Conservation (phyloP, 1,140 invertebrate genomes). For the Cephus cinctus region DNA sequence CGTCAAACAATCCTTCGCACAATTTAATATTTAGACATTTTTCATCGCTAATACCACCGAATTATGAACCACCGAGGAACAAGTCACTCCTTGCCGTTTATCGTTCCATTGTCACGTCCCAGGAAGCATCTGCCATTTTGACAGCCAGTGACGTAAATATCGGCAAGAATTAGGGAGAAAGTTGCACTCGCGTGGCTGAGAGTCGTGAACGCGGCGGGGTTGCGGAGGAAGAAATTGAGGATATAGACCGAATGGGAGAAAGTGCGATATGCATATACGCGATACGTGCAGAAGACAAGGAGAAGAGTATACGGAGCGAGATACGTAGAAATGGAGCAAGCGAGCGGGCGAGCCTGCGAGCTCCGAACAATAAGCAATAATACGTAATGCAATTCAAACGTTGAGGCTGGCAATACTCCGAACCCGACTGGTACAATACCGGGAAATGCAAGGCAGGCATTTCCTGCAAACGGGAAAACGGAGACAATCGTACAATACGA, state of each 20-base stretch:
- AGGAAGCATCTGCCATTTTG: background rate
- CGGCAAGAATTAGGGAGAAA: slow-evolving; percentile 18
- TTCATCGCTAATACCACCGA: too few relatives aligned
- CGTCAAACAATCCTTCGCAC: too few relatives aligned
- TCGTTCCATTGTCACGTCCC: too few relatives aligned
- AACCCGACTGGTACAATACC: slow-evolving; percentile 37
- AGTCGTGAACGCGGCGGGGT: too few relatives aligned
- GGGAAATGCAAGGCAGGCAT: slow-evolving; percentile 46
- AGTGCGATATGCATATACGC: background rate
- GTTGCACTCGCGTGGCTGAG: slow-evolving; percentile 7
- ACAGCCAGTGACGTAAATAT: slow-evolving; percentile 18
- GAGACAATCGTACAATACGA: slow-evolving; percentile 48
- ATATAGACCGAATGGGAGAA: background rate
- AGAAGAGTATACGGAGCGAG: background rate
- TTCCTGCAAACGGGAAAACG: slow-evolving; percentile 41
- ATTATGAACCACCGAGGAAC: too few relatives aligned
- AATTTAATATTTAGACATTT: too few relatives aligned
- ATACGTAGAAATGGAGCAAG: slow-evolving; percentile 5
- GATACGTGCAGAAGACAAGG: background rate
- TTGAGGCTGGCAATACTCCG: slow-evolving; percentile 43
- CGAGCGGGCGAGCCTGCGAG: slow-evolving; percentile 24
- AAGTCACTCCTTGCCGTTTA: too few relatives aligned
- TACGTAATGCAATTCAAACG: slow-evolving; percentile 51
- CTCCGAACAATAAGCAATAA: slow-evolving; percentile 50
- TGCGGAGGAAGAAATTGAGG: background rate